Base-by-base conservation (phyloP, 2,888 invertebrate genomes). In the Cataglyphis livida region DNA sequence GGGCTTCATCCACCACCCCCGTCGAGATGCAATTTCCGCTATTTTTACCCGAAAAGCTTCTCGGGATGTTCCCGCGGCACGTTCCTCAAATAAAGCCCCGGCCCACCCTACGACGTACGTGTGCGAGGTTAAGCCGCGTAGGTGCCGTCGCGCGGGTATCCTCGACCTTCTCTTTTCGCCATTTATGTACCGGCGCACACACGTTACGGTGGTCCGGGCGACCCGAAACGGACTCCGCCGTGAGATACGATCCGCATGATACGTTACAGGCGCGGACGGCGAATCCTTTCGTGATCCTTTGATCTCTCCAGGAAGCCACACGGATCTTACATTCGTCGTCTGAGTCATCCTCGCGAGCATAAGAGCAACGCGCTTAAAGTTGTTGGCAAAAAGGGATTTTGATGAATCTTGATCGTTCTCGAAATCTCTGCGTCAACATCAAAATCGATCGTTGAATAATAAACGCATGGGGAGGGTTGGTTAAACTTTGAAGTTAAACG, bases 21-120 rank as follows among this genome's bases (percentile, higher is more conserved):
- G 85, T 85, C 86, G 92, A 92, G 88, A 93, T 94, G 94, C 93
- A 94, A 94, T 94, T 94, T 94, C 94, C 94, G 93, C 93, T 94
- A 94, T 94, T 94, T 94, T 94, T 94, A 94, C 93, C 92, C 91
- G 92, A 93, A 94, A 94, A 94, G 93, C 94, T 94, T 92, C 93
- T 91, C 92, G 90, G 91, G 91, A 88, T 90, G 92, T 93, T 92
- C 92, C 91, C 89, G 89, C 88, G 92, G 93, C 94, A 94, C 94
- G 94, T 94, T 94, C 93, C 92, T 93, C 94, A 94, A 94, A 94
- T 94, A 94, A 93, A 93, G 91, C 91, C n/a, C 90, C 68, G 89
- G 89, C 68, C 91, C 90, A 84, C 78, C 83, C 84, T 68, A 62
- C 51, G 57, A 35, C 25, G 64, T 74, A 78, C 84, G 81, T 79